These are phyloP conservation scores for Philereme vetulata DNA, from an alignment of 2,888 invertebrate genomes.

Conservation along the genomic window DNA sequence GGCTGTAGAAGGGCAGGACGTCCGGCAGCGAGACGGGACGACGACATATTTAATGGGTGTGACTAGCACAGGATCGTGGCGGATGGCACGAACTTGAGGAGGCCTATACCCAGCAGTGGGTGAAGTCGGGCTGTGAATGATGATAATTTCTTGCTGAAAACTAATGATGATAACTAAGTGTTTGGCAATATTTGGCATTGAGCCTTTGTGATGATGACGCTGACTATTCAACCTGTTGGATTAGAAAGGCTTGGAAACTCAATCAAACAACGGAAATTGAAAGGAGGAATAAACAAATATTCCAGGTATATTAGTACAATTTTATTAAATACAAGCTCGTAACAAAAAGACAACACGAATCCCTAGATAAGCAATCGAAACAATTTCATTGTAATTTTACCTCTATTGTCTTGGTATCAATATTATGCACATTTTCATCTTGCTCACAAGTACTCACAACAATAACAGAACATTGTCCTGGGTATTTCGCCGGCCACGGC, in stretches of 20 bases:
- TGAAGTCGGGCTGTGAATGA: conserved; percentile 20
- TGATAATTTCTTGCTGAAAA: conserved; percentile 60
- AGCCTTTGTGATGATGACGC: conserved; percentile 13
- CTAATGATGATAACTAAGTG: no score
- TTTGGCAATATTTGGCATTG: conserved; percentile 40
- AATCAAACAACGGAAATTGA: not conserved
- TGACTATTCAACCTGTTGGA: conserved; percentile 16
- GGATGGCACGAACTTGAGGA: no score
- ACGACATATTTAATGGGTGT: no score
- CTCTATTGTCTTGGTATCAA: conserved; percentile 25
- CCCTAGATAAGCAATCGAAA: conserved; percentile 18
- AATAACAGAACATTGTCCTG: conserved; percentile 23
- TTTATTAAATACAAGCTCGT: conserved; percentile 15
- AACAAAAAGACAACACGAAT: conserved; percentile 16
- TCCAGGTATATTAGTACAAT: conserved; percentile 6
- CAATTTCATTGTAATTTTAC: conserved; percentile 20
- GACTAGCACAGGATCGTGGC: no score
- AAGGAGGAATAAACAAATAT: not conserved
- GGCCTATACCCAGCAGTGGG: no score
- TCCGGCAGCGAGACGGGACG: no score
- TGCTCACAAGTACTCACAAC: not conserved
- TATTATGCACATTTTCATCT: conserved; percentile 32
- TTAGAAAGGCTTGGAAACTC: conserved; percentile 18
- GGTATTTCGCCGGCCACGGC: conserved; percentile 16
- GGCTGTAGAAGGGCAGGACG: no score